Conservation (phyloP, 2,797 vertebrate species). For the Erpetoichthys calabaricus region DNA sequence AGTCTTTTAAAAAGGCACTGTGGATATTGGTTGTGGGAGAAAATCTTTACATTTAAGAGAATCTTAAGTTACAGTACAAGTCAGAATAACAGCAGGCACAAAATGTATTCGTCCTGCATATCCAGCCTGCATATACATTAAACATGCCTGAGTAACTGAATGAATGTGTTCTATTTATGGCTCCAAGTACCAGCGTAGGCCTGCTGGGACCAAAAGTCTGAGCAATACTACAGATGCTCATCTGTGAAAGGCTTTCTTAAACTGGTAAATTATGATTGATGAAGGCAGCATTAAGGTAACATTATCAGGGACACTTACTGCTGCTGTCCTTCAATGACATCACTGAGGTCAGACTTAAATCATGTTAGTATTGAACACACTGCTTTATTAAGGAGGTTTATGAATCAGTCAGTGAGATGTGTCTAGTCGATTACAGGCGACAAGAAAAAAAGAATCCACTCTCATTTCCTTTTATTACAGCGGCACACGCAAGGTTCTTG, state of each 20-base stretch:
- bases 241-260: slow-evolving; percentile 39
- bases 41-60: not conserved
- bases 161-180: slow-evolving; percentile 43
- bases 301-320: slow-evolving; percentile 61
- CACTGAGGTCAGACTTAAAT: slow-evolving; percentile 60
- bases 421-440: slow-evolving; percentile 31
- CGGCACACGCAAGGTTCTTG: too few relatives aligned
- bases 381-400: slow-evolving; percentile 69
- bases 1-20: not conserved
- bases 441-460: not conserved
- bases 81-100: not conserved
- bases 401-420: slow-evolving; percentile 52
- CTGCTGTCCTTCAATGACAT: slow-evolving; percentile 57
- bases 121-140: slow-evolving; percentile 20
- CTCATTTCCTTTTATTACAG: not conserved
- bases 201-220: slow-evolving; percentile 32
- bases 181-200: slow-evolving; percentile 21
- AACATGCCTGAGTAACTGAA: slow-evolving; percentile 27
- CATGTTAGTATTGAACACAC: slow-evolving; percentile 63
- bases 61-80: not conserved
- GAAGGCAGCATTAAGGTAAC: slow-evolving; percentile 68
- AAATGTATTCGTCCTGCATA: slow-evolving; percentile 7
- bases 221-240: slow-evolving; percentile 37
- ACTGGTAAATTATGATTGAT: slow-evolving; percentile 69
- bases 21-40: not conserved